phyloP scores from a whole-genome alignment of 2,113 vertebrate genomes.

The Osmerus eperlanus region DNA sequence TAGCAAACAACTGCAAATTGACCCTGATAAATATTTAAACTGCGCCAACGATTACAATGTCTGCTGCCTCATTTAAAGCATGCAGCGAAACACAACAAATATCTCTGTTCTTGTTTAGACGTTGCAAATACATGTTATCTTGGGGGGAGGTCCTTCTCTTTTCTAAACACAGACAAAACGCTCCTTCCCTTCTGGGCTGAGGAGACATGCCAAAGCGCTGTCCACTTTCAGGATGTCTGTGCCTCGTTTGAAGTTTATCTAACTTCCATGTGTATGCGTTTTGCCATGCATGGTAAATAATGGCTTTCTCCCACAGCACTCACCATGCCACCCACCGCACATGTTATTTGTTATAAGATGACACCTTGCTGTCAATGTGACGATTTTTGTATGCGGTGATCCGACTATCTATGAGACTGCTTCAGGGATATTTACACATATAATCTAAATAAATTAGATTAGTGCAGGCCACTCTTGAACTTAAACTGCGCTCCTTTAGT shows the following conservation, averaged over 20 bases:
- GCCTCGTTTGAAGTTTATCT: conserved; percentile 70
- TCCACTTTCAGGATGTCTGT: conserved; percentile 52
- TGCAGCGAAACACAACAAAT: conserved; percentile 69
- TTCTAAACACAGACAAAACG: conserved; percentile 67
- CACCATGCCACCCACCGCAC: conserved; percentile 55
- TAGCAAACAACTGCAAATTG: conserved; percentile 57
- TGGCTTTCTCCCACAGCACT: conserved; percentile 53
- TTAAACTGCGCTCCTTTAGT: too few species aligned
- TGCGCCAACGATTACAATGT: conserved; percentile 49
- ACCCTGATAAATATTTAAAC: conserved; percentile 75
- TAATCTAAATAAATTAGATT: conserved; percentile 18
- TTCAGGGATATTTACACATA: conserved; percentile 28
- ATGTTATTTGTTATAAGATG: conserved; percentile 66
- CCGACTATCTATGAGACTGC: conserved; percentile 40
- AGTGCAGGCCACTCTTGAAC: too few species aligned
- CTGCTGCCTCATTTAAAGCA: conserved; percentile 46
- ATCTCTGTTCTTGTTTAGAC: conserved; percentile 58
- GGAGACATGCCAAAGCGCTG: conserved; percentile 56
- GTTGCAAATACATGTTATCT: conserved; percentile 69
- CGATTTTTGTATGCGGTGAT: not conserved
- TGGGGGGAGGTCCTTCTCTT: conserved; percentile 42
- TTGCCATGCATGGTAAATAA: conserved; percentile 60
- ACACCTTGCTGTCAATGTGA: conserved; percentile 57
- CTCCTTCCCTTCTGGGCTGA: conserved; percentile 60
- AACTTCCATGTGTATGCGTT: conserved; percentile 64